phyloP scores from a whole-genome alignment of 2,888 invertebrate species.

The Nomada fucata region DNA sequence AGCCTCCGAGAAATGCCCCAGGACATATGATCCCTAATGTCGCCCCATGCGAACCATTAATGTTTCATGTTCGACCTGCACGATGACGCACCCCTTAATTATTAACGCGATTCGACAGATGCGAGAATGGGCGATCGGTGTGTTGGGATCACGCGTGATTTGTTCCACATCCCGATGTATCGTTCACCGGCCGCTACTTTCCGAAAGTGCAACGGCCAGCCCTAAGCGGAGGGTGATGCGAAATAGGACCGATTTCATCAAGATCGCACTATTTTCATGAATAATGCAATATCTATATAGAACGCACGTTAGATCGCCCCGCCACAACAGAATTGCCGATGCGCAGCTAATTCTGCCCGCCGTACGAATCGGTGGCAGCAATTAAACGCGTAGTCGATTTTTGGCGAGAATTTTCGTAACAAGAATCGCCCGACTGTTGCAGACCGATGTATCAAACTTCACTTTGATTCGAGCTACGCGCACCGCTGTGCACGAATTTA shows the following conservation, averaged over 20 bases:
- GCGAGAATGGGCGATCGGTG: slow-evolving; percentile 68
- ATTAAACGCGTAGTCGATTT: too few relatives aligned
- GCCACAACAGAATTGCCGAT: slow-evolving; percentile 45
- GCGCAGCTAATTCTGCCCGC: slow-evolving; percentile 27
- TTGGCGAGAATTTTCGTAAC: not conserved
- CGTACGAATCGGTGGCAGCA: slow-evolving; percentile 24
- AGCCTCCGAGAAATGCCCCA: not conserved
- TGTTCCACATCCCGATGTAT: slow-evolving; percentile 58
- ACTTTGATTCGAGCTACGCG: slow-evolving; percentile 14
- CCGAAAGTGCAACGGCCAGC: slow-evolving; percentile 57
- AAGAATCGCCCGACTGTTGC: slow-evolving; percentile 25
- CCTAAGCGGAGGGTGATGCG: slow-evolving; percentile 46
- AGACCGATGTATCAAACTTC: slow-evolving; percentile 59
- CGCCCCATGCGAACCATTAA: slow-evolving; percentile 2
- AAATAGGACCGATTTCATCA: slow-evolving; percentile 75
- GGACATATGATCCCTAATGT: not conserved
- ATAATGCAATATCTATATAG: slow-evolving; percentile 78
- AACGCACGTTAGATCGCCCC: slow-evolving; percentile 27
- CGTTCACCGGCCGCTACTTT: slow-evolving; percentile 8
- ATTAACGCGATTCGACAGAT: slow-evolving; percentile 75
- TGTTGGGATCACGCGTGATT: slow-evolving; percentile 74
- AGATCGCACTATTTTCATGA: slow-evolving; percentile 79
- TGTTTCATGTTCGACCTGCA: not conserved
- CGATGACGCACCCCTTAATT: slow-evolving; percentile 74
- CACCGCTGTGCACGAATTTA: slow-evolving; percentile 26